Evolutionary conservation across 2,113 vertebrate genomes (phyloP).

Genomic region (Nicator chloris): DNA sequence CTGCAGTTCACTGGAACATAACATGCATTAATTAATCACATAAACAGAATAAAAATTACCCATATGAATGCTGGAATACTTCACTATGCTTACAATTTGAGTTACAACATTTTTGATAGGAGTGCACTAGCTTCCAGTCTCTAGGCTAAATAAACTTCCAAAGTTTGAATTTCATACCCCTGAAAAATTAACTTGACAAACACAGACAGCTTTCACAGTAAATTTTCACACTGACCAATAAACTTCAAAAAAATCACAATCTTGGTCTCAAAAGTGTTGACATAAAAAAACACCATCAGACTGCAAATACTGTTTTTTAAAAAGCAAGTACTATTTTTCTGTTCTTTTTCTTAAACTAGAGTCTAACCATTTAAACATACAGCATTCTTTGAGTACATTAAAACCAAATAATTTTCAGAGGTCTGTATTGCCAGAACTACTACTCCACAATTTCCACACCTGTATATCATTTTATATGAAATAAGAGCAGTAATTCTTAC

Average conservation of each 20-base stretch:
- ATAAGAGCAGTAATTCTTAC: not conserved
- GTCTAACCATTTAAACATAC: not conserved
- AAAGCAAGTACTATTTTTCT: not conserved
- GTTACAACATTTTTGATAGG: not conserved
- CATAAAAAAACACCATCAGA: not conserved
- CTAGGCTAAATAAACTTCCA: not conserved
- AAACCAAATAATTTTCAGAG: not conserved
- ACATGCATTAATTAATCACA: not conserved
- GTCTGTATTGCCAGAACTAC: not conserved
- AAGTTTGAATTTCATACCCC: not conserved
- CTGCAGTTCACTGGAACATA: not conserved
- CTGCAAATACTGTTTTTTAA: not conserved
- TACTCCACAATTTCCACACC: not conserved
- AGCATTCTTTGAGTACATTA: not conserved
- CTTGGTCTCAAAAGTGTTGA: not conserved
- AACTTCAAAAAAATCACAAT: not conserved
- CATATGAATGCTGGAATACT: not conserved
- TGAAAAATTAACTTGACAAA: conserved; percentile 18
- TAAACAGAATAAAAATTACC: not conserved
- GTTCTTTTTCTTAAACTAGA: not conserved
- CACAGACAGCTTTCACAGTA: not conserved
- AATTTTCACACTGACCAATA: not conserved
- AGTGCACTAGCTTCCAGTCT: not conserved
- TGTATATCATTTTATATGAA: not conserved
- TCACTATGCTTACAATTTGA: not conserved